These are phyloP conservation scores for Hestina assimilis DNA, from an alignment of 1,140 invertebrate genomes.

Conservation along the genomic window DNA sequence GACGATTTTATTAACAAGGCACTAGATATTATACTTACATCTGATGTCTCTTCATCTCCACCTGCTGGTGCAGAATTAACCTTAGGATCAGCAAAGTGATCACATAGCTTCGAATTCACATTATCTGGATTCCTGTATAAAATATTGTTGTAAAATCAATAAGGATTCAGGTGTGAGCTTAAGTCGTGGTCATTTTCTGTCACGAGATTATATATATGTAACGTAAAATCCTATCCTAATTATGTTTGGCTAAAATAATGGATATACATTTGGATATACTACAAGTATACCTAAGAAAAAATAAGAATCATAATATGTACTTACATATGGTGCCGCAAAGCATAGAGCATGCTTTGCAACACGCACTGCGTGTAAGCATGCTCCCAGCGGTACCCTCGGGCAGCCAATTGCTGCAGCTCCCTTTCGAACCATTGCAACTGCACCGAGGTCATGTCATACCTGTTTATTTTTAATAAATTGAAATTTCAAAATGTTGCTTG, in stretches of 20 bases:
- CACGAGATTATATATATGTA: no score
- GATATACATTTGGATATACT: no score
- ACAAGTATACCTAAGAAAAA: no score
- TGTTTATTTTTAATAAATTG: conserved; percentile 39
- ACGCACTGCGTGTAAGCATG: conserved; percentile 91
- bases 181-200: background rate
- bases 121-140: conserved; percentile 50
- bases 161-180: no score
- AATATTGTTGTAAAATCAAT: background rate
- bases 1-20: background rate
- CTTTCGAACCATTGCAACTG: conserved; percentile 83
- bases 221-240: no score
- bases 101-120: conserved; percentile 64
- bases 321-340: conserved; percentile 65
- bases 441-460: conserved; percentile 82
- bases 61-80: conserved; percentile 36
- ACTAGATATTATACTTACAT: conserved; percentile 36
- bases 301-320: no score
- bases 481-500: background rate
- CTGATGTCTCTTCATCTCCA: conserved; percentile 34
- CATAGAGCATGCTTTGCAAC: conserved; percentile 86
- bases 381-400: conserved; percentile 87
- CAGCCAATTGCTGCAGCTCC: conserved; percentile 83
- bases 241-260: no score
- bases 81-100: conserved; percentile 64